These are phyloP conservation scores for Papilio aristodemus DNA, from an alignment of 1,140 invertebrate species.

Conservation along the genomic window DNA sequence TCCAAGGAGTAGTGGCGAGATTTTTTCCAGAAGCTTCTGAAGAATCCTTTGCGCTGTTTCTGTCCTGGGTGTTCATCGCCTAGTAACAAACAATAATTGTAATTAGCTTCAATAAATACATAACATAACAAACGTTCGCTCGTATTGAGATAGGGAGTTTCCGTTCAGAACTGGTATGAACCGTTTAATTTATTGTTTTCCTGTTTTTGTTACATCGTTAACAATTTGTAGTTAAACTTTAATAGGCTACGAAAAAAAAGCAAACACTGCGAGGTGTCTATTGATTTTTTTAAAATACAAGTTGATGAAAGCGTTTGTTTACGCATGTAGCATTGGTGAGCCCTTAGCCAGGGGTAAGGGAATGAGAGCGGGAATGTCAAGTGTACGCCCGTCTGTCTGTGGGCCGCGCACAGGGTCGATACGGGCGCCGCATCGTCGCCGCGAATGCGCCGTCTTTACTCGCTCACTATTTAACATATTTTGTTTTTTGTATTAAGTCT, in stretches of 20 bases:
- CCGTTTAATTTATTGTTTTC: slow-evolving; percentile 24
- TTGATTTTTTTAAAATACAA: slow-evolving; percentile 6
- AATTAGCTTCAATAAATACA: slow-evolving; percentile 14
- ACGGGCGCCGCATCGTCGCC: slow-evolving; percentile 35
- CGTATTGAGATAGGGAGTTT: slow-evolving; percentile 13
- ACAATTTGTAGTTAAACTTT: slow-evolving; percentile 1
- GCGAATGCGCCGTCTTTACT: slow-evolving; percentile 31
- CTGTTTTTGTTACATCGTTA: slow-evolving; percentile 15
- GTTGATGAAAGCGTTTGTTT: not conserved
- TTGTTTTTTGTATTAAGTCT: not conserved
- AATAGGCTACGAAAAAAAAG: not conserved
- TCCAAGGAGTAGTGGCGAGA: slow-evolving; percentile 91
- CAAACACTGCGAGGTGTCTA: not conserved
- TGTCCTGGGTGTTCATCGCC: slow-evolving; percentile 84
- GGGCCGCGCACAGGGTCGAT: slow-evolving; percentile 45
- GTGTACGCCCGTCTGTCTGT: slow-evolving; percentile 53
- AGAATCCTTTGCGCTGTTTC: slow-evolving; percentile 91
- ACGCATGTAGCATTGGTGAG: slow-evolving; percentile 43
- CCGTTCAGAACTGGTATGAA: slow-evolving; percentile 11
- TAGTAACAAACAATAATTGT: slow-evolving; percentile 72
- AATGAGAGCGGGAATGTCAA: slow-evolving; percentile 62
- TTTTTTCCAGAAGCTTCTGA: slow-evolving; percentile 91
- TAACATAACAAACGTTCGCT: slow-evolving; percentile 18
- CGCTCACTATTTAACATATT: slow-evolving; percentile 14
- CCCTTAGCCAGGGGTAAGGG: slow-evolving; percentile 39